Base-by-base conservation (phyloP, 2,113 vertebrate species). In the Apteryx mantelli region DNA sequence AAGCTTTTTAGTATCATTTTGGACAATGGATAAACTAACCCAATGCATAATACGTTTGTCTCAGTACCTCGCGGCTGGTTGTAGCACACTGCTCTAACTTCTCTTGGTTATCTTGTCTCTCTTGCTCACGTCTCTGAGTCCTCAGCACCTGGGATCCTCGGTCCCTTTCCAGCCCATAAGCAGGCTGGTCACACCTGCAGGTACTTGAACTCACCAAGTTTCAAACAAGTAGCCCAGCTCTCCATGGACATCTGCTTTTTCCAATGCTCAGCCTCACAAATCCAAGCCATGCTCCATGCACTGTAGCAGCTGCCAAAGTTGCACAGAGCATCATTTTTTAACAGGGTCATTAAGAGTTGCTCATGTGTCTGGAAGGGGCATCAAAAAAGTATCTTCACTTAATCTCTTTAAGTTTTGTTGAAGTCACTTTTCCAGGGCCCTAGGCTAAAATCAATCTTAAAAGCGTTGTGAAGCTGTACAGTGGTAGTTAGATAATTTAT, bases 371-470 rank as follows among this genome's bases (percentile, higher is more conserved):
- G 61, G 36, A 93, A 93, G 32, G 11, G 40, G 30, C 76, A 89
- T 82, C 6, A 69, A 25, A 70, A 81, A 77, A 30, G 34, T 38
- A 38, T 78, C 79, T 94, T 89, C 64, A 48, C 69, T 95, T 93
- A 94, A 96, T 96, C 82, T 95, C 63, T 84, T 75, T 34, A 89
- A 77, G 73, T 95, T 95, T 87, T 82, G 87, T 52, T 95, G 69
- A 89, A 96, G 91, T 92, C 66, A 77, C 85, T 96, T 96, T 89
- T 66, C 53, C 7, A 28, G 32, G 10, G 38, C 95, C 91, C 74
- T 48, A 52, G 58, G 96, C 92, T 93, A 96, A 95, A 95, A 93
- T 96, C 89, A 86, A 77, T 86, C 80, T 94, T 87, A 65, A 94
- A 96, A 95, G 77, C 17, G 1, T 61, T 82, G 58, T n/a, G 76